Evolutionary conservation across 1,140 invertebrate species (phyloP), one percentile per base, ranked within the genome.

Genomic region (Aphis craccivora): DNA sequence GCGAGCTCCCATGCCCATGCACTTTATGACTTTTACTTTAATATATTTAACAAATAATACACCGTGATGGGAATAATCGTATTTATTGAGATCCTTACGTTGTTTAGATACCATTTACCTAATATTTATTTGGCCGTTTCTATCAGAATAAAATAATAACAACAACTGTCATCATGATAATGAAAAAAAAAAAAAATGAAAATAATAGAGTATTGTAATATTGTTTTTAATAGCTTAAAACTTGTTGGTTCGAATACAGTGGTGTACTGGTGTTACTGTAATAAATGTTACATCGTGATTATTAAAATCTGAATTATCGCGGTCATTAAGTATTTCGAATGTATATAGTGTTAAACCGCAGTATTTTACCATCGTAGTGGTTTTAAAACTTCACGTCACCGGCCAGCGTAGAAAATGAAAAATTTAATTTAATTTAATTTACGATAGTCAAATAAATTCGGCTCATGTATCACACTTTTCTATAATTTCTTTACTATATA

Each of bases 141-240:
- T 11, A n/a, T 76, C n/a, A 6, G n/a, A n/a, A 6, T 76, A 76
- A n/a, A 76, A 76, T 2, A 76, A n/a, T 76, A 76, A 76, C n/a
- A 0, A 14, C 5, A 5, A 14, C 14, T 30, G 8, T n/a, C 1
- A 0, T n/a, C n/a, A n/a, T n/a, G n/a, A n/a, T n/a, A n/a, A n/a
- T n/a, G 4, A 67, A 30, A 67, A 67, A 9, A 9, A 18, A n/a
- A 76, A 67, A n/a, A 76, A 76, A 51, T 51, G 18, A 20, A 51
- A 51, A 51, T 51, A 51, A 51, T 51, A 51, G 14, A 51, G 48
- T 51, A 51, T 51, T n/a, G n/a, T 67, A n/a, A n/a, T 76, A n/a
- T 18, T n/a, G 60, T n/a, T 76, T 76, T 76, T 76, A 76, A 76
- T 76, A 14, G 14, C 30, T 18, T 76, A 18, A 76, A 76, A 76